Evolutionary conservation across 2,797 vertebrate species (phyloP), one percentile per base, ranked within the genome.

Genomic region (Chiroxiphia lanceolata): DNA sequence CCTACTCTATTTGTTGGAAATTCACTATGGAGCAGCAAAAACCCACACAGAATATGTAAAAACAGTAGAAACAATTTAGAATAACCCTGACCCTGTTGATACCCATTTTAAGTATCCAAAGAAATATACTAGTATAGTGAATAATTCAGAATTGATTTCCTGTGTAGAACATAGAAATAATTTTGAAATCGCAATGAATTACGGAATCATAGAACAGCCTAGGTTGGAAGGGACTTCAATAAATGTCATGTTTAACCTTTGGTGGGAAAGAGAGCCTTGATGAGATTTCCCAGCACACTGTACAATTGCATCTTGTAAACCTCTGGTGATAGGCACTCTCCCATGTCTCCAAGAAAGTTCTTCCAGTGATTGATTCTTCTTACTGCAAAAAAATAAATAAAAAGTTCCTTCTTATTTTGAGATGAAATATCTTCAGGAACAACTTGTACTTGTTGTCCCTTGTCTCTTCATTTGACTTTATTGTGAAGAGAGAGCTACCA

Each of bases 191-290:
- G 47, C 6, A 78, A 8, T 54, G 6, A 65, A 80, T 26, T 21
- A 29, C 2, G 45, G 15, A 81, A 47, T 26, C 4, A 9, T 14
- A 67, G 25, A 68, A 31, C n/a, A 64, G 4, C 5, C 18, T 19
- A n/a, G 7, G 2, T 48, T 83, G 50, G 12, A 83, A 72, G 9
- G 3, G 11, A n/a, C 4, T 27, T 71, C 0, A 0, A 47, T 91
- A 69, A 47, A 53, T 2, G 1, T 29, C 17, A 27, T 50, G 3
- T 77, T 29, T 23, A 47, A 40, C 1, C 2, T 71, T 92, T 44
- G 3, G 1, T 69, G 19, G 15, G 29, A 71, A 89, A 72, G 22
- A 57, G 13, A 48, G 10, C 14, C 17, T 69, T 10, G 2, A 19
- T 69, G 36, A 60, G 3, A 17, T 76, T 76, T 31, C 17, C 20